A percentile compares a stretch with the other conserved stretches of the same genome.
Evolutionary conservation across 2,113 vertebrate species (phyloP).

Genomic region (Xenus cinereus): DNA sequence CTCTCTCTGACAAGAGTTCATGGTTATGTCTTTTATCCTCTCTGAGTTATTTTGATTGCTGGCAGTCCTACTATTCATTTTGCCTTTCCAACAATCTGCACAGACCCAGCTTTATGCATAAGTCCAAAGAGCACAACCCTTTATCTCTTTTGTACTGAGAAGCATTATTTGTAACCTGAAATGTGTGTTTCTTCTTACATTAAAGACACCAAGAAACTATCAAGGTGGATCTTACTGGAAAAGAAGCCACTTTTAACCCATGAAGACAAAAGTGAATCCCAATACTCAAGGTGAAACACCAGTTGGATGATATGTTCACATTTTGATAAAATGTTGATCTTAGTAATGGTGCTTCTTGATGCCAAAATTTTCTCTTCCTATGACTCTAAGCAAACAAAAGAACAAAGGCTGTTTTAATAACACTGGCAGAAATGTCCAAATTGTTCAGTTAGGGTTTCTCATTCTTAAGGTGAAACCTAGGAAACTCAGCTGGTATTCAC

Average conservation of each 20-base stretch:
- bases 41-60: background rate
- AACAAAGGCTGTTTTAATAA: background rate
- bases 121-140: background rate
- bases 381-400: background rate
- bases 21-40: background rate
- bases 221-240: background rate
- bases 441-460: background rate
- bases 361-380: background rate
- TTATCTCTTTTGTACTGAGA: background rate
- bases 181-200: background rate
- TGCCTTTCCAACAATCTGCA: background rate
- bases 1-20: background rate
- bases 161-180: background rate
- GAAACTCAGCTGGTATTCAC: background rate
- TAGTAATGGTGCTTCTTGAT: background rate
- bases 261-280: background rate
- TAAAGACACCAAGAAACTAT: background rate
- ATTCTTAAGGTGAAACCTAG: background rate
- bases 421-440: conserved; percentile 28
- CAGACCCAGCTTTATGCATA: background rate
- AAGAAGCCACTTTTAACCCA: background rate
- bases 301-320: background rate
- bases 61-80: background rate
- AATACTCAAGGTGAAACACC: background rate
- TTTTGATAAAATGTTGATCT: conserved; percentile 16